Conservation (phyloP, 2,888 invertebrate species). For the Drosophila basisetae region DNA sequence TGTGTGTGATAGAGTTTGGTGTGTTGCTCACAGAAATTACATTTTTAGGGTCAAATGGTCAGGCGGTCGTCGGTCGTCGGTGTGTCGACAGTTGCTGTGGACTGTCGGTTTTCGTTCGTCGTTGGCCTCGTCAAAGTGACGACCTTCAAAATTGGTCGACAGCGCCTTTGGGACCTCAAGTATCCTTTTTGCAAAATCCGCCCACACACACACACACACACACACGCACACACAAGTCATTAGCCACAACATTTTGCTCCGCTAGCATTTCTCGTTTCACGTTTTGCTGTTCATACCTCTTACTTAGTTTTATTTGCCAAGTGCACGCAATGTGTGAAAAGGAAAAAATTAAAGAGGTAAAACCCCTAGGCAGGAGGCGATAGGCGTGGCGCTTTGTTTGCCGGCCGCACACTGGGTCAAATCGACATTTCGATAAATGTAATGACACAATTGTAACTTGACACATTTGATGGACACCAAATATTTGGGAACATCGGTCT, state of each 20-base stretch:
- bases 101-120: conserved; percentile 26
- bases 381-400: conserved; percentile 27
- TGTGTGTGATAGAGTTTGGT: conserved; percentile 34
- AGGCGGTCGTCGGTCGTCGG: conserved; percentile 41
- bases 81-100: conserved; percentile 22
- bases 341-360: conserved; percentile 1
- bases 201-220: conserved; percentile 22
- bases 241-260: conserved; percentile 70
- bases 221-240: conserved; percentile 49
- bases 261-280: conserved; percentile 43
- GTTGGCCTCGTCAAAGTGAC: conserved; percentile 45
- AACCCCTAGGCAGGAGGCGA: neutral
- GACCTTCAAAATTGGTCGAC: conserved; percentile 74
- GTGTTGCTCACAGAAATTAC: conserved; percentile 62
- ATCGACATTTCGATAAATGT: neutral
- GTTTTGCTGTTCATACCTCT: conserved; percentile 27
- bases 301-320: conserved; percentile 68
- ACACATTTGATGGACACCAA: neutral
- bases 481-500: neutral
- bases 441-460: neutral
- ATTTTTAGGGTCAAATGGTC: conserved; percentile 70
- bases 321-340: conserved; percentile 73
- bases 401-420: neutral
- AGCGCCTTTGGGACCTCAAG: conserved; percentile 62
- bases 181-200: conserved; percentile 62